These are phyloP conservation scores for Philopedon plagiatum DNA, from an alignment of 2,888 invertebrate species.

Conservation along the genomic window DNA sequence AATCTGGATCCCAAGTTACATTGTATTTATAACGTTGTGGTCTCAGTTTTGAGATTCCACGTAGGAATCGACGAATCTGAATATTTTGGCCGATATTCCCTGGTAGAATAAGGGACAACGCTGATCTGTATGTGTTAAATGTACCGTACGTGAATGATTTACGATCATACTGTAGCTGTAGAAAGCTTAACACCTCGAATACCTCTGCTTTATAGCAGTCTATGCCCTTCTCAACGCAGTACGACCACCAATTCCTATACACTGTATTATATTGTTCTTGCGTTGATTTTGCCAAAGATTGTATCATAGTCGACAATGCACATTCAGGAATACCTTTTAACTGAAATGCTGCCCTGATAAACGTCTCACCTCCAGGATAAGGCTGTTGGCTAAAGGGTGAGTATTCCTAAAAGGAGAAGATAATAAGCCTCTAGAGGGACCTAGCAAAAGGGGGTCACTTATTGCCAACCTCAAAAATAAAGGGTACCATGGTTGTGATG, in stretches of 20 bases:
- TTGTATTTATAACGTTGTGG: not conserved
- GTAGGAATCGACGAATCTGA: not conserved
- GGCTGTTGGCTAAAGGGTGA: conserved; percentile 24
- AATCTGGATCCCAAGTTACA: not conserved
- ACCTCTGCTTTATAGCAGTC: not conserved
- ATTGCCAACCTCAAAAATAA: conserved; percentile 21
- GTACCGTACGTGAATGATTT: not conserved
- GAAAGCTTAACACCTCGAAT: not conserved
- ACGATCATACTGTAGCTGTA: not conserved
- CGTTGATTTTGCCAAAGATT: not conserved
- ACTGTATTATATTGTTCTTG: conserved; percentile 4
- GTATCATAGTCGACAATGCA: not conserved
- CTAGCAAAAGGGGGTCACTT: not conserved
- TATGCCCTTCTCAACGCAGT: not conserved
- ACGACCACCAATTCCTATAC: conserved; percentile 4
- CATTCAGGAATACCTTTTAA: not conserved
- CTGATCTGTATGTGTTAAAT: not conserved
- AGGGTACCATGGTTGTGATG: conserved; percentile 51
- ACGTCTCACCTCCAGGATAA: conserved; percentile 36
- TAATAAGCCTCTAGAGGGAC: conserved; percentile 5
- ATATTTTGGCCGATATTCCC: not conserved
- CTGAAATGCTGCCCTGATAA: conserved; percentile 5
- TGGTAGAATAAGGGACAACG: not conserved
- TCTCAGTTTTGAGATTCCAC: not conserved
- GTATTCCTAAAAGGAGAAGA: conserved; percentile 28